Percentiles rank a stretch among this genome's conserved stretches.
phyloP scores from a whole-genome alignment of 2,888 invertebrate genomes.

The Rhogogaster chlorosoma region DNA sequence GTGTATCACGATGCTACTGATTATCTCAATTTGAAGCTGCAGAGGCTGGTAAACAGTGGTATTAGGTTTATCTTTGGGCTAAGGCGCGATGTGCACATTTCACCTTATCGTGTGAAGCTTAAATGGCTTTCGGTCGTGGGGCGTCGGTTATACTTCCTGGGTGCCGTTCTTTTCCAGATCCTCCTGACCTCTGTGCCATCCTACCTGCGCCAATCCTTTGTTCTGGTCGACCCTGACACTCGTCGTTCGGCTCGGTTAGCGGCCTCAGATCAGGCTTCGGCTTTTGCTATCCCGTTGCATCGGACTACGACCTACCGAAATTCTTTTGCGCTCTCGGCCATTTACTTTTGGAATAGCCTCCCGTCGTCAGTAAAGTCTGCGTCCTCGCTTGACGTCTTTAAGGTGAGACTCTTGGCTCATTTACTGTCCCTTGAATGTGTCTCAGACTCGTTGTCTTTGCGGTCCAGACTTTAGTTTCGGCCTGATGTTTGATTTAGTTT shows the following conservation, averaged over 20 bases:
- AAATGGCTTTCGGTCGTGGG: not conserved
- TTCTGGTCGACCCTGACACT: too few relatives aligned
- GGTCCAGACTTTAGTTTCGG: too few relatives aligned
- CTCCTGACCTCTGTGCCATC: not conserved
- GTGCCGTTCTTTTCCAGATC: not conserved
- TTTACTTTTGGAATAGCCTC: slow-evolving; percentile 42
- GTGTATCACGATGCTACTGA: not conserved
- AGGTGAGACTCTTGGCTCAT: not conserved
- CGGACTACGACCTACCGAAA: slow-evolving; percentile 2
- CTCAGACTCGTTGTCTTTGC: too few relatives aligned
- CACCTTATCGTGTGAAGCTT: not conserved
- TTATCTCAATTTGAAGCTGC: not conserved
- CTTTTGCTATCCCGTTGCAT: not conserved
- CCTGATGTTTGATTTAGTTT: too few relatives aligned
- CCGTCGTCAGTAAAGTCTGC: not conserved
- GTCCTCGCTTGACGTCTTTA: not conserved
- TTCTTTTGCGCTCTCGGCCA: not conserved
- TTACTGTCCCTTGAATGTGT: not conserved
- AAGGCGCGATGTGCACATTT: not conserved
- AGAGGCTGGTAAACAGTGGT: not conserved
- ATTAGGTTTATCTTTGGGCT: not conserved
- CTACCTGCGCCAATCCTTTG: not conserved
- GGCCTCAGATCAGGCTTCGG: not conserved
- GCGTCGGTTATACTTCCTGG: not conserved
- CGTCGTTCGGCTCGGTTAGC: not conserved